Evolutionary conservation across 2,113 vertebrate species (phyloP).

Genomic region (Scytalopus superciliaris): DNA sequence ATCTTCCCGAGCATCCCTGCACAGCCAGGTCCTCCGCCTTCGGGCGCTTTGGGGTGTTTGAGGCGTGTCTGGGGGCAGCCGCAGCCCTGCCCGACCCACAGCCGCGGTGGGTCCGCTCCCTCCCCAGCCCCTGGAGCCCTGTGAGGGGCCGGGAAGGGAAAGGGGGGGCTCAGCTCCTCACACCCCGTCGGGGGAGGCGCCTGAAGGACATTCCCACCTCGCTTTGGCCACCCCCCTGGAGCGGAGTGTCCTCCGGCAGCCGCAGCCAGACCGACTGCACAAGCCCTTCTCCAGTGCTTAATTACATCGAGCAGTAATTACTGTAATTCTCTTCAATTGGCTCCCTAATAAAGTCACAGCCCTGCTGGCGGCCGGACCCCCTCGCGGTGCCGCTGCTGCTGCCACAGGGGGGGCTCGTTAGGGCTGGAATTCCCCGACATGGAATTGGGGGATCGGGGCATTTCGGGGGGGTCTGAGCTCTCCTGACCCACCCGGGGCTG

Average conservation of each 20-base stretch:
- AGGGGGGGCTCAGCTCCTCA: accelerated
- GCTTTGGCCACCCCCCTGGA: accelerated
- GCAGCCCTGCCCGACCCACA: neutral
- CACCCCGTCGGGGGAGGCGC: accelerated
- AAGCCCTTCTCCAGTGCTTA: neutral
- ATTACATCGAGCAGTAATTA: slow-evolving; percentile 21
- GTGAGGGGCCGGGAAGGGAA: neutral
- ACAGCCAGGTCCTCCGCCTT: neutral
- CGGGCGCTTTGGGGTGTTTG: accelerated
- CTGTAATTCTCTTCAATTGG: slow-evolving; percentile 20
- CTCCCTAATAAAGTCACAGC: slow-evolving; percentile 14
- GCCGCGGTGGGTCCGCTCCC: accelerated
- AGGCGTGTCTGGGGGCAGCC: neutral
- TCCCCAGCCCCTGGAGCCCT: neutral
- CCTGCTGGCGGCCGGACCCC: neutral
- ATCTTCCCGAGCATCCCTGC: neutral
- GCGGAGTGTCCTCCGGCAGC: neutral
- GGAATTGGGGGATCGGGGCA: too few species aligned
- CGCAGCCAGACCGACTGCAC: neutral
- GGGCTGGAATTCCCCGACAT: neutral
- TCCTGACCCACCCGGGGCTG: accelerated
- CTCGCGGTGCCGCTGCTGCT: neutral
- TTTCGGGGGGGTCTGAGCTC: accelerated
- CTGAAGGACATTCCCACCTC: accelerated
- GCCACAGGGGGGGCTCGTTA: accelerated